Base-by-base conservation (phyloP, 2,888 invertebrate genomes). In the Eremobia ochroleuca region DNA sequence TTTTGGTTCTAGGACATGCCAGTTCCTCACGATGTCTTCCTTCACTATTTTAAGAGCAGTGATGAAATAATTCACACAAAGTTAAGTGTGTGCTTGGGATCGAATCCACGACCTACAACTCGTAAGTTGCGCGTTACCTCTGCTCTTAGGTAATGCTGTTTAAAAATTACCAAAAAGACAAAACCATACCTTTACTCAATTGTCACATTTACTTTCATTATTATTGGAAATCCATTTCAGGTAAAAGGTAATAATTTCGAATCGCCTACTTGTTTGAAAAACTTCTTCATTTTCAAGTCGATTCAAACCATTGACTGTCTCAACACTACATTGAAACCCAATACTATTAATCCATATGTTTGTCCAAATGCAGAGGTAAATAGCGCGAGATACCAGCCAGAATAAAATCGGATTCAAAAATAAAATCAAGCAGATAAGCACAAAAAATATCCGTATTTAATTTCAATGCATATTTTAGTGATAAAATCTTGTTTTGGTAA, bases 381-480 rank as follows among this genome's bases (percentile, higher is more conserved):
- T 43, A 77, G 11, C 25, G 40, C 25, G 25, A 79, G 37, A 62
- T 62, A 58, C 8, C 37, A 28, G 8, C 3, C 31, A n/a, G 5
- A 13, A 5, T 31, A 18, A 46, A 55, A 70, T 8, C 21, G 15
- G 18, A 67, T 67, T 21, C 58, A 21, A 40, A 49, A 64, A 64
- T 25, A 64, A 78, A 75, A 67, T 40, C 52, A 18, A 8, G 4
- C 46, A 55, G 31, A 77, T 82, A 58, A 62, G n/a, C 58, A 43
- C 25, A n/a, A 71, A 55, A 65, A 71, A 62, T 77, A 40, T 58
- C 34, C 8, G 61, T 40, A 77, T 71, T 77, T 72, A 52, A 78
- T 83, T 81, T 68, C 49, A 43, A 55, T 78, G 49, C 79, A 83
- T 78, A 77, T 70, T 77, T 65, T 69, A 68, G 37, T 78, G 83